phyloP scores from a whole-genome alignment of 2,888 invertebrate species.

The Ochlodes sylvanus region DNA sequence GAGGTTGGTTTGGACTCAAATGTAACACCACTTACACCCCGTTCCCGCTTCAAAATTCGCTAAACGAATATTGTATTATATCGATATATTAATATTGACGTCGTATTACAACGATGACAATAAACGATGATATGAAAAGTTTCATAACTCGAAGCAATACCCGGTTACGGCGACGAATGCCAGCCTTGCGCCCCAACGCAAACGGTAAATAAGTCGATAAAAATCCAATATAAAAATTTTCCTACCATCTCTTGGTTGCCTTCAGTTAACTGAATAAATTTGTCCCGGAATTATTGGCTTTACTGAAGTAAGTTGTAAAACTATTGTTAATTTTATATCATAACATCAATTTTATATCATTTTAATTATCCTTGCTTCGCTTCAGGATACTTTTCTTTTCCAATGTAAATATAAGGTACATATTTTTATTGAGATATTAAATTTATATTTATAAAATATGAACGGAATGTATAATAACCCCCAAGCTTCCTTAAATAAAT shows the following conservation, averaged over 20 bases:
- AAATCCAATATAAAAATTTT: conserved; percentile 38
- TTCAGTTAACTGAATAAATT: conserved; percentile 26
- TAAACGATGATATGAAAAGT: conserved; percentile 62
- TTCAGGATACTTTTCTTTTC: too few species aligned
- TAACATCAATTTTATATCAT: too few species aligned
- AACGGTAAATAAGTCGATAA: conserved; percentile 49
- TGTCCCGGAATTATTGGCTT: conserved; percentile 2
- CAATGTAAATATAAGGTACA: too few species aligned
- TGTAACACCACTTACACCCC: too few species aligned
- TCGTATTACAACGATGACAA: conserved; percentile 45
- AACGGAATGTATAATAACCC: too few species aligned
- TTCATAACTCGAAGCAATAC: conserved; percentile 57
- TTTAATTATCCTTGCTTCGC: too few species aligned
- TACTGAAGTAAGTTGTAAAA: not conserved
- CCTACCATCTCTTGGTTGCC: conserved; percentile 16
- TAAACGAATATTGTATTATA: not conserved
- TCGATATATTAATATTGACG: conserved; percentile 9
- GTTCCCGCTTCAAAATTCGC: not conserved
- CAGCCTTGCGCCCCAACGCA: conserved; percentile 44
- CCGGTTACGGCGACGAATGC: conserved; percentile 52
- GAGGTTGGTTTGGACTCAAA: too few species aligned
- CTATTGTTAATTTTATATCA: too few species aligned
- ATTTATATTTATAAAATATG: too few species aligned
- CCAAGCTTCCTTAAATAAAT: too few species aligned
- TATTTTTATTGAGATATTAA: too few species aligned